A percentile compares a stretch with the other conserved stretches of the same genome.
Conservation (phyloP, 2,797 vertebrate species). For the Vireo griseus region DNA sequence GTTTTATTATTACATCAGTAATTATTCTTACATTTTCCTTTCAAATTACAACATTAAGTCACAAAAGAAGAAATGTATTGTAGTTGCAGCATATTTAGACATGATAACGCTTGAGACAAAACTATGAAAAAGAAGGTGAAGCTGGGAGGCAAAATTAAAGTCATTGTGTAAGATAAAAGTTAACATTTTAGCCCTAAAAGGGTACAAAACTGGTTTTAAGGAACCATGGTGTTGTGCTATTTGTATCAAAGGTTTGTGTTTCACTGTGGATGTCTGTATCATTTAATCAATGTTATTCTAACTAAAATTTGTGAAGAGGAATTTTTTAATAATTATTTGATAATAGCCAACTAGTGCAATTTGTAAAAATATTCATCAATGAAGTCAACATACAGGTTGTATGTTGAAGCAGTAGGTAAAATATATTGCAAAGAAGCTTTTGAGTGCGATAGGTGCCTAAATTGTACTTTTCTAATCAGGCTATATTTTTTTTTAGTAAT, state of each 20-base stretch:
- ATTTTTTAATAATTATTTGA: neutral
- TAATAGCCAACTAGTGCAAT: constrained; percentile 10
- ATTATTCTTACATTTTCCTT: constrained; percentile 60
- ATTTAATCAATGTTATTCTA: constrained; percentile 16
- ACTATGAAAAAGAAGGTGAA: neutral
- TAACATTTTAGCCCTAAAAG: neutral
- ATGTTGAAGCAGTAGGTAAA: neutral
- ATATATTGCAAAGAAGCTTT: neutral
- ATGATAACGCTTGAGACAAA: constrained; percentile 14
- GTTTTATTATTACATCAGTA: constrained; percentile 47
- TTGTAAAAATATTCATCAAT: constrained; percentile 3
- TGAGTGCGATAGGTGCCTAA: neutral
- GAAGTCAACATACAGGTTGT: neutral
- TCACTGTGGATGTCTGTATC: neutral
- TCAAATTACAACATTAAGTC: constrained; percentile 41
- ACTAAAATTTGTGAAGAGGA: neutral
- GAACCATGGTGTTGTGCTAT: neutral
- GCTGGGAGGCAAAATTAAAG: neutral
- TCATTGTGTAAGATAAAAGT: neutral
- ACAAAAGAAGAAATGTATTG: neutral
- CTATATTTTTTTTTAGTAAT: neutral
- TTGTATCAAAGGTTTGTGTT: neutral
- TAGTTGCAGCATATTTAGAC: constrained; percentile 18
- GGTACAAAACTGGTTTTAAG: neutral
- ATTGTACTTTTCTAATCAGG: neutral